phyloP scores from a whole-genome alignment of 2,888 invertebrate species.

The Catocala nupta region DNA sequence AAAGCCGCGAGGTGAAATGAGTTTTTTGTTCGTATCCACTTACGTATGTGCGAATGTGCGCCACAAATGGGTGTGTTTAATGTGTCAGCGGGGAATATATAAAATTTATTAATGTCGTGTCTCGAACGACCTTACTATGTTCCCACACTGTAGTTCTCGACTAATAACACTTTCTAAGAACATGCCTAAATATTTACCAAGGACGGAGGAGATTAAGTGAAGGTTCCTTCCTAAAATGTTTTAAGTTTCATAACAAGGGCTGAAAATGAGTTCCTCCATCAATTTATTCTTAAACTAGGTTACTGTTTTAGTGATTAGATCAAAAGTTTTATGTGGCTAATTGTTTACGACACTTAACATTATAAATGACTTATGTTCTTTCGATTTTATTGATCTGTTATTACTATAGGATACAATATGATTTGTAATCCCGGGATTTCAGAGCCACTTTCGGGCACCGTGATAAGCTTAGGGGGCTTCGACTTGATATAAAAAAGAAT shows the following conservation, averaged over 20 bases:
- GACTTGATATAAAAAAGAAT: background rate
- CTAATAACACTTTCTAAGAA: constrained; percentile 24
- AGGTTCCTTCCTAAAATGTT: constrained; percentile 25
- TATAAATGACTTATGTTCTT: constrained; percentile 21
- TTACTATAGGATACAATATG: background rate
- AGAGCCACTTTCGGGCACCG: background rate
- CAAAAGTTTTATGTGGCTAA: constrained; percentile 41
- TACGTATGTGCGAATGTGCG: constrained; percentile 26
- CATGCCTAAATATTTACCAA: constrained; percentile 12
- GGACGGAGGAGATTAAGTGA: constrained; percentile 22
- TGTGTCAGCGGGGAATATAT: constrained; percentile 35
- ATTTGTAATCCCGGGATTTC: background rate
- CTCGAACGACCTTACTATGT: constrained; percentile 23
- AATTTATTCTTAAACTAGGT: constrained; percentile 42
- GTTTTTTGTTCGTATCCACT: constrained; percentile 30
- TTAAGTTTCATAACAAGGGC: constrained; percentile 21
- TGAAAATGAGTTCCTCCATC: constrained; percentile 39
- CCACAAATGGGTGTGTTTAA: constrained; percentile 34
- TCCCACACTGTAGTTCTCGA: constrained; percentile 7
- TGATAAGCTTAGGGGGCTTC: background rate
- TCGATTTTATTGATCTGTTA: background rate
- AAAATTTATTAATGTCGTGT: constrained; percentile 38
- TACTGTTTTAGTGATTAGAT: constrained; percentile 40
- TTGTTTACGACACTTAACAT: constrained; percentile 40
- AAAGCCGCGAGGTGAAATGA: constrained; percentile 37